Percentiles rank a stretch among this genome's conserved stretches.
Conservation (phyloP, 2,797 vertebrate genomes). For the Brachymystax lenok region DNA sequence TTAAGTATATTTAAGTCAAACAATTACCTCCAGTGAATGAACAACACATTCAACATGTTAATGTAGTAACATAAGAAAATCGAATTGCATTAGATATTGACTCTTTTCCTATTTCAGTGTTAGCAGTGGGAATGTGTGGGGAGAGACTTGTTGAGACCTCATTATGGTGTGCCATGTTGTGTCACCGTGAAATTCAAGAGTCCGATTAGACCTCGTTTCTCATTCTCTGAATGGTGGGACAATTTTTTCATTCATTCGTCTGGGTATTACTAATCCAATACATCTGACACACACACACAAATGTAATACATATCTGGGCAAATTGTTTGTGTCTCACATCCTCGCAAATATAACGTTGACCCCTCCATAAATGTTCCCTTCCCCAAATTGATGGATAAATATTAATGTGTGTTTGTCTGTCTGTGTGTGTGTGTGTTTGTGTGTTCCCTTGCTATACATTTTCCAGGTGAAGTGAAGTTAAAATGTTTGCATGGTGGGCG, state of each 20-base stretch:
- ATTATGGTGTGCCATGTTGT: conserved; percentile 58
- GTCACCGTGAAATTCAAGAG: conserved; percentile 75
- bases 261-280: conserved; percentile 63
- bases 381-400: conserved; percentile 67
- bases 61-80: too few species aligned
- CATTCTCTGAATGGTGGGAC: conserved; percentile 48
- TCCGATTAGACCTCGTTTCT: conserved; percentile 71
- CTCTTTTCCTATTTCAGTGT: conserved; percentile 35
- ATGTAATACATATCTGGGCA: conserved; percentile 34
- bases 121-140: too few species aligned
- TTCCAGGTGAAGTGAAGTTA: conserved; percentile 63
- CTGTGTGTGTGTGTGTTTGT: too few species aligned
- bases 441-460: conserved; percentile 56
- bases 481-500: conserved; percentile 65
- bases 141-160: conserved; percentile 43
- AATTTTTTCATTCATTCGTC: conserved; percentile 63
- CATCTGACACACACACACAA: conserved; percentile 50
- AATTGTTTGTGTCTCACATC: conserved; percentile 72
- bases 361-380: conserved; percentile 36
- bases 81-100: conserved; percentile 16
- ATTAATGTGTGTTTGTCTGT: conserved; percentile 61
- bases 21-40: too few species aligned
- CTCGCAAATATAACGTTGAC: conserved; percentile 60
- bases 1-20: too few species aligned
- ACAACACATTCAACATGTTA: too few species aligned